These are phyloP conservation scores for Neosilurus hyrtlii DNA, from an alignment of 2,797 vertebrate species.

Conservation along the genomic window DNA sequence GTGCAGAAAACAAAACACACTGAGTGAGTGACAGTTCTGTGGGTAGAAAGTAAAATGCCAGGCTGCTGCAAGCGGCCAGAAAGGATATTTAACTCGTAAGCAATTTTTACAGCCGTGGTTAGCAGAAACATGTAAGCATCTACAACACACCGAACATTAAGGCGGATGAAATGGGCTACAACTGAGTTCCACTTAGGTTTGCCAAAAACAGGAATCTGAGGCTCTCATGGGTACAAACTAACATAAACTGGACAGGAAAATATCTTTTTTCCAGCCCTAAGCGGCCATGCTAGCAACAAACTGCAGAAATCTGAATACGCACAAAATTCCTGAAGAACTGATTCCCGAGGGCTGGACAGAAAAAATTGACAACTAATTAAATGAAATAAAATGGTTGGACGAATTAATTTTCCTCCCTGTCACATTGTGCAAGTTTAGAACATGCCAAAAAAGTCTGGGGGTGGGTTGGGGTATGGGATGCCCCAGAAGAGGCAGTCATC, in stretches of 20 bases:
- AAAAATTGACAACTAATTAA: no score
- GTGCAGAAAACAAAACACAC: background rate
- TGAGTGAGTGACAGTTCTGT: background rate
- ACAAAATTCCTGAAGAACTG: no score
- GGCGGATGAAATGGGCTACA: background rate
- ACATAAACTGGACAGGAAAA: background rate
- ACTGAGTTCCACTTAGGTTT: background rate
- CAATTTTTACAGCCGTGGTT: background rate
- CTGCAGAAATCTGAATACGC: no score
- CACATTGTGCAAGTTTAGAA: no score
- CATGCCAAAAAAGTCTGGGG: no score
- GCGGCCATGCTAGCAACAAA: no score
- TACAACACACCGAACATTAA: background rate
- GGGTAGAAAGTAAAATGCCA: background rate
- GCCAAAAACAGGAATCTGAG: background rate
- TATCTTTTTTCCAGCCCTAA: background rate
- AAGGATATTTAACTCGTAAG: background rate
- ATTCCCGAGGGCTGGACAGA: no score
- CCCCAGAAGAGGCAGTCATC: no score
- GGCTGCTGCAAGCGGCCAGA: background rate
- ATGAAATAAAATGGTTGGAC: no score
- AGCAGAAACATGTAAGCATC: background rate
- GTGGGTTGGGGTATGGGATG: no score
- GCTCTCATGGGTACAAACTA: background rate
- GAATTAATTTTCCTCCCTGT: no score